Base-by-base conservation (phyloP, 1,140 invertebrate species). In the Araneus ventricosus region DNA sequence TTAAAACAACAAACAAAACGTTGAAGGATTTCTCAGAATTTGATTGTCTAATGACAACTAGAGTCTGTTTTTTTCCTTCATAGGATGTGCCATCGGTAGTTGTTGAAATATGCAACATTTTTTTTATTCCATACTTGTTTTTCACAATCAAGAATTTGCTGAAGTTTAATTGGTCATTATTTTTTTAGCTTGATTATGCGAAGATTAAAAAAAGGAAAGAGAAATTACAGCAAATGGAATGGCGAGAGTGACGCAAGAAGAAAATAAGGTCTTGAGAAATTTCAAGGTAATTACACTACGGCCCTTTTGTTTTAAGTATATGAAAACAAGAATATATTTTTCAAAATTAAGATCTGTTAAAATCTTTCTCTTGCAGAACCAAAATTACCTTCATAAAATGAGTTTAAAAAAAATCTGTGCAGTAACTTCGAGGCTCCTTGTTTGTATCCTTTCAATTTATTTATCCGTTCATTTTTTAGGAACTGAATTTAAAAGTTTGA, bases 1-100 rank as follows among this genome's bases (percentile, higher is more conserved):
- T 87, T 34, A 88, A 80, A 90, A 80, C 45, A 90, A 90, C 45
- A 90, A 90, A 88, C 34, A 70, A 88, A 88, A 88, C 34, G 20
- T 30, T n/a, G 24, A 70, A 88, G 61, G 37, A 82, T 82, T 41
- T 82, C 37, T 30, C 80, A 52, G n/a, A 45, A 90, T 90, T 59
- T 80, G 88, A 90, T 57, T 67, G 75, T 24, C 39, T 90, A 82
- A 90, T 90, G 88, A 90, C 52, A 90, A 80, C 39, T 34, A 52
- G 67, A 37, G 80, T 90, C 52, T 39, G 7, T 20, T 90, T 90
- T 90, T 80, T 37, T 57, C 24, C 22, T 45, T 41, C 24, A 17
- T 59, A 27, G 0, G 27, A 10, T 0, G 27, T 57, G 22, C 27
- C 27, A 37, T 34, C 30, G 70, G 70, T 37, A 75, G 17, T 14